Base-by-base conservation (phyloP, 2,888 invertebrate species). In the Hermaeophaga mercurialis region DNA sequence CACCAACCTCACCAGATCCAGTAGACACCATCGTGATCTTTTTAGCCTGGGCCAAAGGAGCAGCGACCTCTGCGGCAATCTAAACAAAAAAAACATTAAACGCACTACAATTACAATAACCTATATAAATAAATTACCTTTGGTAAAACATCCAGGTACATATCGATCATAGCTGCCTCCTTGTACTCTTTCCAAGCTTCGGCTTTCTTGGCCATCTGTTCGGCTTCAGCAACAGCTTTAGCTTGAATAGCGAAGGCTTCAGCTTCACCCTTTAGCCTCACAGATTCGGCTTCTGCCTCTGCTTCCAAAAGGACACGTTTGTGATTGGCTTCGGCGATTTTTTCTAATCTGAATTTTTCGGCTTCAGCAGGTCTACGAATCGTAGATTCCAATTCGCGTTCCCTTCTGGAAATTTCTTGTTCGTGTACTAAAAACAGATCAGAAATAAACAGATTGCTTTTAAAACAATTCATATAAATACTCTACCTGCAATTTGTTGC, bases 101-200 rank as follows among this genome's bases (percentile, higher is more conserved):
- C n/a, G n/a, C n/a, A n/a, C n/a, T n/a, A n/a, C n/a, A n/a, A n/a
- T n/a, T 24, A 6, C 24, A n/a, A 14, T 48, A 34, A 45, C 12
- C 7, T n/a, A 39, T 11, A 7, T 9, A 0, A 15, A 26, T 26
- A 14, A 14, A 24, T 18, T 77, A 96, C 96, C 88, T 95, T 96
- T 12, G 97, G 97, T 71, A 98, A 80, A 31, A 93, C 91, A 54
- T 96, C 95, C 58, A 98, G 84, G 73, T 96, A 87, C 96, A 98
- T 97, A 74, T 97, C 96, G 57, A 94, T 87, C 89, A 95, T 92
- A 8, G 96, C 95, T 24, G 96, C 95, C 47, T 91, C 94, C 65
- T 95, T 92, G 78, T 97, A 98, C 73, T 96, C 95, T 73, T 90
- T 91, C 89, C 91, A 97, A 11, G 98, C 97, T 69, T 96, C 96